Conservation (phyloP, 2,797 vertebrate genomes). For the Novumbra hubbsi region DNA sequence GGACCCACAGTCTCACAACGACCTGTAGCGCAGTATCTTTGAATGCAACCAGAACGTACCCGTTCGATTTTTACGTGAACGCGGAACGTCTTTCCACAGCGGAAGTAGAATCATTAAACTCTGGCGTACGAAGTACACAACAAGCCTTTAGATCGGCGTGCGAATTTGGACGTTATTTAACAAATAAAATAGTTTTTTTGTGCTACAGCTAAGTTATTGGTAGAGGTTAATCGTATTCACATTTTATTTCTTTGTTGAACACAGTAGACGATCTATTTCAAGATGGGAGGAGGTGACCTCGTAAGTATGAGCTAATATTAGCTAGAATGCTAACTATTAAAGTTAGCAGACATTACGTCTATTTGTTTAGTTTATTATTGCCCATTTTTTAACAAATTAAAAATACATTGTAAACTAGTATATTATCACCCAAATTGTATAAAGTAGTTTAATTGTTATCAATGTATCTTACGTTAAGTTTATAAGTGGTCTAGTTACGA, state of each 20-base stretch:
- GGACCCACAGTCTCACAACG: too few species aligned
- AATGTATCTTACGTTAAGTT: background rate
- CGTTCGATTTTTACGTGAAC: background rate
- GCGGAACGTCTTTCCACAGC: background rate
- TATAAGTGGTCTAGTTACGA: background rate
- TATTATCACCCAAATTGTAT: background rate
- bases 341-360: background rate
- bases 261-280: constrained; percentile 18
- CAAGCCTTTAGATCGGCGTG: background rate
- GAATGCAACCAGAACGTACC: too few species aligned
- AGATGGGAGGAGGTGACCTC: constrained; percentile 75
- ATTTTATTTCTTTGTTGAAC: constrained; percentile 7
- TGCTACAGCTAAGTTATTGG: background rate
- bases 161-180: background rate
- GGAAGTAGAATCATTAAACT: background rate
- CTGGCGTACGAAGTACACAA: background rate
- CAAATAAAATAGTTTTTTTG: background rate
- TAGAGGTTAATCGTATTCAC: background rate
- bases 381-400: too few species aligned
- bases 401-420: too few species aligned
- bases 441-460: background rate
- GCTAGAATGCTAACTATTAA: background rate
- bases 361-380: too few species aligned
- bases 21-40: too few species aligned
- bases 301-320: constrained; percentile 53